Percentiles rank a stretch among this genome's conserved stretches.
Evolutionary conservation across 2,888 invertebrate genomes (phyloP).

Genomic region (Rambutsinella grinnellia): DNA sequence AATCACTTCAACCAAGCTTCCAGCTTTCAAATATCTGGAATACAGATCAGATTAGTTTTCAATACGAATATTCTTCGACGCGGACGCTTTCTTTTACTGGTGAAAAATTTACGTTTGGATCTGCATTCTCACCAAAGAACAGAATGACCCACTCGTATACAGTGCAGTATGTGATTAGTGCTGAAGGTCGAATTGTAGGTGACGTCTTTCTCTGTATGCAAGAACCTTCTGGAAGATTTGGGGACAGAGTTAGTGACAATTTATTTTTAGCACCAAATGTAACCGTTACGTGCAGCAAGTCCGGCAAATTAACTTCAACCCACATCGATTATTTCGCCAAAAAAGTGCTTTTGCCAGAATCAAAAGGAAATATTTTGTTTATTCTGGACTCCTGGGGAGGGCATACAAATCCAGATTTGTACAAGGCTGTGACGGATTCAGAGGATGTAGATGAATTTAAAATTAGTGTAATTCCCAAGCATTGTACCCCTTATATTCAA

Average conservation of each 20-base stretch:
- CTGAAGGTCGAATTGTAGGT: constrained; percentile 8
- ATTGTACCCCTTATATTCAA: constrained; percentile 2
- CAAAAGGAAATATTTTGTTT: background rate
- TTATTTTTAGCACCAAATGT: constrained; percentile 8
- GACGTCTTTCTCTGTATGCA: constrained; percentile 18
- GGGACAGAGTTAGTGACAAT: background rate
- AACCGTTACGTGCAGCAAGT: constrained; percentile 12
- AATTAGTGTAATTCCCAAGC: background rate
- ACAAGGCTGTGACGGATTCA: background rate
- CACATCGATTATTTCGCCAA: constrained; percentile 9
- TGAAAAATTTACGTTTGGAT: constrained; percentile 5
- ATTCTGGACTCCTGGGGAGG: constrained; percentile 14
- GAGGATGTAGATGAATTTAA: background rate
- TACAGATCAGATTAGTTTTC: constrained; percentile 18
- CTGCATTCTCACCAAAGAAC: constrained; percentile 13
- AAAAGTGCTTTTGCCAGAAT: background rate
- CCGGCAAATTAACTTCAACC: constrained; percentile 15
- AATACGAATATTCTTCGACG: background rate
- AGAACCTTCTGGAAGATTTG: constrained; percentile 4
- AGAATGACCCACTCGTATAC: constrained; percentile 22
- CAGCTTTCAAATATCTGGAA: background rate
- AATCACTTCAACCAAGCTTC: background rate
- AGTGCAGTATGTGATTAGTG: constrained; percentile 11
- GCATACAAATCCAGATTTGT: background rate
- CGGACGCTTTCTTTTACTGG: constrained; percentile 14